Base-by-base conservation (phyloP, 2,888 invertebrate genomes). In the Fissipunctia ypsillon region DNA sequence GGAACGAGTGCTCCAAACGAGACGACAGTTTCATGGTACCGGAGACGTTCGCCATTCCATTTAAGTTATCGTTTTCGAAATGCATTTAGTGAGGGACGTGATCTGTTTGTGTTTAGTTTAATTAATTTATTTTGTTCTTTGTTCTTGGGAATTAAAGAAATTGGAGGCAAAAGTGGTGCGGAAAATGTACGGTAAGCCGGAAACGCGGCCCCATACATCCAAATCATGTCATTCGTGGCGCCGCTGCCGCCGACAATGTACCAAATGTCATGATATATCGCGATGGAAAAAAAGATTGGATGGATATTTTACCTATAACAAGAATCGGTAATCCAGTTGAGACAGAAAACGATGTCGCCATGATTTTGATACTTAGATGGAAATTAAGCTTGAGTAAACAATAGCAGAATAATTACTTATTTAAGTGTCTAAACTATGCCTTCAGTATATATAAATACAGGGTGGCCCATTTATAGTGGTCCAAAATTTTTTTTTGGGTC, bases 11-110 rank as follows among this genome's bases (percentile, higher is more conserved):
- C 85, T 87, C 80, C 84, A 86, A 89, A 88, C 86, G 86, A 90
- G 91, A 93, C 90, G 92, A 90, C 91, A 89, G 88, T 93, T 91
- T 90, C 92, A 93, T 92, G 89, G 88, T 88, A 83, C 80, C 75
- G 86, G 80, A 83, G 85, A 79, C 84, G 84, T 88, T 91, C 87
- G 87, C 86, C 87, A 86, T 88, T 91, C 89, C 90, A 91, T 92
- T 90, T 87, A 84, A 85, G 85, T 89, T 91, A 91, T 90, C 91
- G 83, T 86, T 84, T 88, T 87, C 65, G 76, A 87, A 85, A 88
- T 90, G 90, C 91, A 91, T 89, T 92, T 88, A 87, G 86, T 83
- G 73, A 84, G 79, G 81, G 81, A 93, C 93, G 93, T 93, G 93
- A 89, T 88, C 88, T 76, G 90, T 86, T 85, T 89, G 72, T 76